Evolutionary conservation across 35 echinoderm and acorn worm species (phyloP), one percentile per base, ranked within the genome.

Genomic region (Diadema setosum): DNA sequence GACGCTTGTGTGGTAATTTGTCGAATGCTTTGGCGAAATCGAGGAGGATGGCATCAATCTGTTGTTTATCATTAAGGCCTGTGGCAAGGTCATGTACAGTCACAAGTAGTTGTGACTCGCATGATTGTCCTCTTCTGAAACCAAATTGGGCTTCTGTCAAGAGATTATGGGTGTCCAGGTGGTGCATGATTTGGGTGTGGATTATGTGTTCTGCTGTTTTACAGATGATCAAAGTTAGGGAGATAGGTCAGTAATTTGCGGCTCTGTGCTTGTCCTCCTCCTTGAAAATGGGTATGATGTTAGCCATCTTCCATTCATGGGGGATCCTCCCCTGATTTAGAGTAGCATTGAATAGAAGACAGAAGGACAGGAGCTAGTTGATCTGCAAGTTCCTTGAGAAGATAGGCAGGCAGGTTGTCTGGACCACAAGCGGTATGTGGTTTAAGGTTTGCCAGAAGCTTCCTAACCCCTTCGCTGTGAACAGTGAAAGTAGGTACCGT

Each of bases 201-300:
- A 85, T 69, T 25, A 91, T 80, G 67, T 91, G 65, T 55, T 91
- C 83, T 18, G 60, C 20, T 7, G 70, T 30, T 84, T 93, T 87
- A 39, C 84, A 87, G 35, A 75, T 82, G 46, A 93, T 85, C 1
- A 20, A 57, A 8, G 91, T 82, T 29, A 93, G 46, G 16, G 39
- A 93, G 0, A 87, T 87, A 15, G 91, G 91, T 17, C 91, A 18
- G 39, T 93, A 88, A 34, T 93, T 93, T 17, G 58, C 70, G 1
- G 67, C 64, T 16, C 57, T 82, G 41, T 59, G 58, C 48, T 46
- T 80, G 32, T 84, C 73, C 15, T 20, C 5, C 75, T 85, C 55
- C 56, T 91, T 91, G 26, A 70, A 70, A n/a, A n/a, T n/a, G n/a
- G n/a, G n/a, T n/a, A n/a, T n/a, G n/a, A n/a, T n/a, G n/a, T n/a